Conservation (phyloP, 2,888 invertebrate genomes). For the Dicycla oo region DNA sequence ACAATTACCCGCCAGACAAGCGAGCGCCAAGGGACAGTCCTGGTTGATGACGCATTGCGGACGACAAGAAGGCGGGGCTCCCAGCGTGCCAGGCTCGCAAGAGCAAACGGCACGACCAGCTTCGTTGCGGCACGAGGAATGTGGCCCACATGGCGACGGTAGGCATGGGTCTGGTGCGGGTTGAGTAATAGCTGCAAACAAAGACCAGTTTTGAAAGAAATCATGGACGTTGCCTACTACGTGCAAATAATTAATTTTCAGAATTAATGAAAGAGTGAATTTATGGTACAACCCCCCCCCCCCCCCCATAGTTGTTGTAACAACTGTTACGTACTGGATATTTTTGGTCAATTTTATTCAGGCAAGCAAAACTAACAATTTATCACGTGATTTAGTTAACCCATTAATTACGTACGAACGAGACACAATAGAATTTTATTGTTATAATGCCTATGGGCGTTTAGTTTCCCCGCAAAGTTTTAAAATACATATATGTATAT, state of each 20-base stretch:
- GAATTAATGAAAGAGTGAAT: not conserved
- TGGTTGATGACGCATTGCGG: slow-evolving; percentile 95
- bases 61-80: slow-evolving; percentile 94
- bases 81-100: slow-evolving; percentile 93
- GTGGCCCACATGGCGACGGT: slow-evolving; percentile 93
- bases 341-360: not conserved
- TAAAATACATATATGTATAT: not conserved
- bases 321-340: not conserved
- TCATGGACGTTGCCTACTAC: not conserved
- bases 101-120: slow-evolving; percentile 93
- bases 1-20: slow-evolving; percentile 93
- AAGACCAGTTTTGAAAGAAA: slow-evolving; percentile 36
- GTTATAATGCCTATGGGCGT: no score
- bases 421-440: no score
- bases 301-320: not conserved
- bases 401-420: no score
- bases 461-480: no score
- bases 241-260: not conserved
- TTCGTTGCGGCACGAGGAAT: slow-evolving; percentile 92
- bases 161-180: slow-evolving; percentile 91
- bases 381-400: not conserved
- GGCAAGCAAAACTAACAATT: not conserved
- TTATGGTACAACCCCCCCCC: no score
- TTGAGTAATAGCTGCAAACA: slow-evolving; percentile 71
- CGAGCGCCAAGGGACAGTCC: slow-evolving; percentile 94